These are phyloP conservation scores for Pygocentrus nattereri DNA, from an alignment of 2,797 vertebrate genomes.

Conservation along the genomic window DNA sequence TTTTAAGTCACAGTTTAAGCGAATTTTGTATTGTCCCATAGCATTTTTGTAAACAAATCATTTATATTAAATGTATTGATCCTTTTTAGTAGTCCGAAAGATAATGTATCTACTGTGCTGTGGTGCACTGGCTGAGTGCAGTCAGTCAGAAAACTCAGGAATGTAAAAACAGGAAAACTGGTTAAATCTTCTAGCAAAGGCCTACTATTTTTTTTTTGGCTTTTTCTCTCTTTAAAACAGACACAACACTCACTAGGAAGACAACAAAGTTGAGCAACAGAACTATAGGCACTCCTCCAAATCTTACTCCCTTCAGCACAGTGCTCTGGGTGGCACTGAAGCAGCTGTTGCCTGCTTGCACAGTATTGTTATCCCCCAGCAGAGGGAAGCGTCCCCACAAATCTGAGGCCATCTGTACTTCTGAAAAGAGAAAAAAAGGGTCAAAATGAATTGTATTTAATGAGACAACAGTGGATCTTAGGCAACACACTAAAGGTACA, in stretches of 20 bases:
- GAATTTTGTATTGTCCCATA: too few relatives aligned
- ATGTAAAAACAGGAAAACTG: not conserved
- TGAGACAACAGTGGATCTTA: not conserved
- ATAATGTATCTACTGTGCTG: too few relatives aligned
- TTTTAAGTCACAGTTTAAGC: too few relatives aligned
- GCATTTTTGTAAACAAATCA: too few relatives aligned
- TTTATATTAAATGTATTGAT: too few relatives aligned
- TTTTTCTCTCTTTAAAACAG: not conserved
- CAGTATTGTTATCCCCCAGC: conserved; percentile 42
- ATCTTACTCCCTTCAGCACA: conserved; percentile 84
- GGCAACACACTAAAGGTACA: too few relatives aligned
- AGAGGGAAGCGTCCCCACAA: conserved; percentile 60
- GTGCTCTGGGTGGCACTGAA: conserved; percentile 83
- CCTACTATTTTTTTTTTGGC: not conserved
- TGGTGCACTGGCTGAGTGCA: too few relatives aligned
- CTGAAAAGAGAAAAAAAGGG: conserved; percentile 25
- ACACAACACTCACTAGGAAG: conserved; percentile 83
- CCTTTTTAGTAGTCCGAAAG: too few relatives aligned
- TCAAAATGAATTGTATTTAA: not conserved
- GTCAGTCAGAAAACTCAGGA: not conserved
- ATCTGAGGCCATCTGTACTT: conserved; percentile 68
- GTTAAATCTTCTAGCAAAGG: too few relatives aligned
- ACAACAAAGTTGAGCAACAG: conserved; percentile 87
- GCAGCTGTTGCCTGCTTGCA: conserved; percentile 77
- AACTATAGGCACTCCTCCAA: conserved; percentile 91